These are phyloP conservation scores for Butastur rufipennis DNA, from an alignment of 2,113 vertebrate genomes.

Conservation along the genomic window DNA sequence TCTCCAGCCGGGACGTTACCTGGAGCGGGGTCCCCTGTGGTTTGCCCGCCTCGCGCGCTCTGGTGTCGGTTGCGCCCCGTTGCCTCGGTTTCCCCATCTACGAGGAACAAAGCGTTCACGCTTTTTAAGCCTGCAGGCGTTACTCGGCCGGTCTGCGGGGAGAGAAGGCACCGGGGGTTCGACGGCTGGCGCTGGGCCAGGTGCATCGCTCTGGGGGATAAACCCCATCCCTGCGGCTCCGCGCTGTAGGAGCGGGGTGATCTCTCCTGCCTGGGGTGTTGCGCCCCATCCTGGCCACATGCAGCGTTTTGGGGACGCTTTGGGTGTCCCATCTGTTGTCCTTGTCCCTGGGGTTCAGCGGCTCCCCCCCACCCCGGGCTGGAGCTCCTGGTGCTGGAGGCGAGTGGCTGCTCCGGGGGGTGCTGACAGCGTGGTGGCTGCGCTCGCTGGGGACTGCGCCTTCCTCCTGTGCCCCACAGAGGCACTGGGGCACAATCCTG, in stretches of 20 bases:
- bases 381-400: not conserved
- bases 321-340: not conserved
- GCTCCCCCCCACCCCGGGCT: fast-evolving
- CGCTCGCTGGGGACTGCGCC: not conserved
- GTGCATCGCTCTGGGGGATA: not conserved
- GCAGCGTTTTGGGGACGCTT: fast-evolving
- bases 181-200: not conserved
- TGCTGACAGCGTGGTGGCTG: not conserved
- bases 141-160: fast-evolving
- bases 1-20: not conserved
- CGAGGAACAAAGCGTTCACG: not conserved
- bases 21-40: not conserved
- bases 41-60: not conserved
- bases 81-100: not conserved
- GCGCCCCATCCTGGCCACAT: fast-evolving
- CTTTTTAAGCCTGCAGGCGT: fast-evolving
- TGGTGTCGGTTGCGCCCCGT: not conserved
- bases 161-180: not conserved
- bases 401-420: not conserved
- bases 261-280: not conserved
- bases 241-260: not conserved
- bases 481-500: not conserved
- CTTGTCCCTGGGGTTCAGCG: not conserved
- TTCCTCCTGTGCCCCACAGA: not conserved
- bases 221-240: not conserved